Evolutionary conservation across 2,888 invertebrate species (phyloP).

Genomic region (Tricholauxania praeusta): DNA sequence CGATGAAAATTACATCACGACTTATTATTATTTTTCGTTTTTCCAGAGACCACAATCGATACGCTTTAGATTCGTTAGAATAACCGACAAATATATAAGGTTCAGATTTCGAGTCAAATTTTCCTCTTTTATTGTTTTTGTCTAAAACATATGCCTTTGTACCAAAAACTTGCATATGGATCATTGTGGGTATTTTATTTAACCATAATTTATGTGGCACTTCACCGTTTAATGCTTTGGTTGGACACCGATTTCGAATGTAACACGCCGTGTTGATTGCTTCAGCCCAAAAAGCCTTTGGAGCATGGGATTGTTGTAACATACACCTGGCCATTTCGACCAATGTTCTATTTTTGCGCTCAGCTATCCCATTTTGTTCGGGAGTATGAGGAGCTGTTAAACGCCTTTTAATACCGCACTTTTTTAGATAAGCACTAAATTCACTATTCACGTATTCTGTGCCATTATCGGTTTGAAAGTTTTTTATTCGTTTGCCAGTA

Average conservation of each 20-base stretch:
- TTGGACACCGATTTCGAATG: not conserved
- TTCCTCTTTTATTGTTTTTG: not conserved
- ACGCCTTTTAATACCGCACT: not conserved
- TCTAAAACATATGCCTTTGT: too few relatives aligned
- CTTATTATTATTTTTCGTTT: too few relatives aligned
- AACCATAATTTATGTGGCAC: too few relatives aligned
- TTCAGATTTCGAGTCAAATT: not conserved
- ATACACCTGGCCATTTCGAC: not conserved
- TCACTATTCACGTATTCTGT: not conserved
- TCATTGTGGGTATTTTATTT: too few relatives aligned
- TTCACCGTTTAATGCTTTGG: not conserved
- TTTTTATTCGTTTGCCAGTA: not conserved
- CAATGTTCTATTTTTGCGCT: not conserved
- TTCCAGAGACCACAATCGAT: too few relatives aligned
- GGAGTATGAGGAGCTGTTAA: slow-evolving; percentile 15
- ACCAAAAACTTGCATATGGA: too few relatives aligned
- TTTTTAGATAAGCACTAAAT: not conserved
- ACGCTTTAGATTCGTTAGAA: not conserved
- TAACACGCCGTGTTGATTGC: not conserved
- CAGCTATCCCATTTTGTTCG: not conserved
- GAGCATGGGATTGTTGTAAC: not conserved
- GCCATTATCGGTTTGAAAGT: not conserved
- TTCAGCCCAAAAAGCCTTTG: not conserved
- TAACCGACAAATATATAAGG: not conserved
- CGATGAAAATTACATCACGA: too few relatives aligned